Base-by-base conservation (phyloP, 2,113 vertebrate genomes). In the Microcebus ravelobensis region DNA sequence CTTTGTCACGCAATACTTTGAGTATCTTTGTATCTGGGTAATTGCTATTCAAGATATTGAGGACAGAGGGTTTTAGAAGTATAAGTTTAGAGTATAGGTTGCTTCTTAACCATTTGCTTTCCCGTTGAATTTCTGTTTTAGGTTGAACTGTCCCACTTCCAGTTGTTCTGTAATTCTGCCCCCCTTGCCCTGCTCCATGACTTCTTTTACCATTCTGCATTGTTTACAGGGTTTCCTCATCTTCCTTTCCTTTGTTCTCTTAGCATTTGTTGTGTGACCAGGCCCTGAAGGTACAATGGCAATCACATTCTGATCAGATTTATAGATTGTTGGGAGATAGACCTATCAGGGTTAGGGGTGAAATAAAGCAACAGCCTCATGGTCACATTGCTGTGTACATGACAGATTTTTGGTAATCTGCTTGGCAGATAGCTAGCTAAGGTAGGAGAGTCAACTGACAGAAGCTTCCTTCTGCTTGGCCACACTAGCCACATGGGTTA, bases 101-200 rank as follows among this genome's bases (percentile, higher is more conserved):
- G 18, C 52, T 68, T 68, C 50, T 77, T 68, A 87, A 12, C 31
- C 25, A 36, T 68, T 83, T 84, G 36, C 29, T 84, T 57, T 81
- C 59, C 59, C 17, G 63, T 36, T 67, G 34, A 55, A 52, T 67
- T 67, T 88, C 77, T 82, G 14, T 92, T 87, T 79, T 39, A 77
- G 59, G 68, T 63, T 52, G 52, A 42, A 36, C 1, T 12, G 17
- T 61, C 39, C 31, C 68, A 76, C 34, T n/a, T 74, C 61, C 14
- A 21, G 50, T 39, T 48, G 13, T 82, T 87, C 67, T 91, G 48
- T 57, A 29, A 73, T 83, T 73, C 59, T 25, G 2, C 36, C 18
- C 67, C 50, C 27, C 23, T 68, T 39, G 10, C 17, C 4, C 25
- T 31, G 13, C 4, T 29, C n/a, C 20, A 73, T 5, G 5, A 18